A percentile compares a stretch with the other conserved stretches of the same genome.
Evolutionary conservation across 2,888 invertebrate genomes (phyloP).

Genomic region (Argyresthia goedartella): DNA sequence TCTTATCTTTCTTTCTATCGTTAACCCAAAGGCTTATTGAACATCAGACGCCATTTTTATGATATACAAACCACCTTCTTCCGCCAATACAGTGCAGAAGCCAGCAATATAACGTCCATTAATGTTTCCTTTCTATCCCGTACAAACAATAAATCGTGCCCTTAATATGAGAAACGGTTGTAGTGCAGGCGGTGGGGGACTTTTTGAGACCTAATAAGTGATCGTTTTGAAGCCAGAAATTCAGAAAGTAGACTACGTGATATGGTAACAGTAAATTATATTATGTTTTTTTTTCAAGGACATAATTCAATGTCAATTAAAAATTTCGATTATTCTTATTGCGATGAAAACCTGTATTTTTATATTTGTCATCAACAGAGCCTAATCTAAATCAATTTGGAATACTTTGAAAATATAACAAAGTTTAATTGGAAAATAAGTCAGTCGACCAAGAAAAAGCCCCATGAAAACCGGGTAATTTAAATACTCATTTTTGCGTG

Average conservation of each 20-base stretch:
- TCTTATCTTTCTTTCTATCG: too few relatives aligned
- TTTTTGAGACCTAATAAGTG: background rate
- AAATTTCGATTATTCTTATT: background rate
- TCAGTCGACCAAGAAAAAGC: too few relatives aligned
- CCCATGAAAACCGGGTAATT: too few relatives aligned
- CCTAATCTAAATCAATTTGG: too few relatives aligned
- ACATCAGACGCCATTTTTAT: background rate
- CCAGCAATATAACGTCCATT: background rate
- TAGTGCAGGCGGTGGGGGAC: too few relatives aligned
- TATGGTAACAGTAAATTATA: background rate
- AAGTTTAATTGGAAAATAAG: too few relatives aligned
- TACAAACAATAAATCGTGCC: conserved; percentile 1
- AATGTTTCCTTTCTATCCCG: background rate
- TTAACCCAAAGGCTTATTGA: too few relatives aligned
- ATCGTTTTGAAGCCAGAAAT: background rate
- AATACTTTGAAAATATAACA: too few relatives aligned
- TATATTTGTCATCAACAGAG: too few relatives aligned
- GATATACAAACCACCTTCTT: background rate
- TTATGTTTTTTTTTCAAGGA: background rate
- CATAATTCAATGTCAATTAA: background rate
- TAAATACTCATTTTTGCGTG: too few relatives aligned
- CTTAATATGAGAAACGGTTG: background rate
- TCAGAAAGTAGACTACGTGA: background rate
- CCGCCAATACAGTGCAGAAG: too few relatives aligned
- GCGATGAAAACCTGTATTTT: too few relatives aligned